Conservation (phyloP, 2,888 invertebrate species). For the Calameuta filiformis region DNA sequence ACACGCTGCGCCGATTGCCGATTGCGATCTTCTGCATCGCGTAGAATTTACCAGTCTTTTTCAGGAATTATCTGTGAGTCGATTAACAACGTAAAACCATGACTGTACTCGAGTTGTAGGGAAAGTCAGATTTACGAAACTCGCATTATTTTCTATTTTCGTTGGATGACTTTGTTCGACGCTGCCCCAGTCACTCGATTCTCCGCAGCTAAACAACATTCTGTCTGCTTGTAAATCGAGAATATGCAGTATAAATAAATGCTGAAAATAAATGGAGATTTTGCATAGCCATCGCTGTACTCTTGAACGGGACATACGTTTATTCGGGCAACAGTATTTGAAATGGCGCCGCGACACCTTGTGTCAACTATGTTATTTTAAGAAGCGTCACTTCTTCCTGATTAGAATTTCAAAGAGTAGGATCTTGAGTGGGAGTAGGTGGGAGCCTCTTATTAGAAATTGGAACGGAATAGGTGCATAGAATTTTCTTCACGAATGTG, state of each 20-base stretch:
- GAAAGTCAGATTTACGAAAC: neutral
- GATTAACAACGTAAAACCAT: neutral
- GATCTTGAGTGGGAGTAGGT: neutral
- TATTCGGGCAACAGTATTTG: neutral
- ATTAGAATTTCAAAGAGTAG: neutral
- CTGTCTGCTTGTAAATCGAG: neutral
- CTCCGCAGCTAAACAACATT: neutral
- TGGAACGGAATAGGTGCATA: neutral
- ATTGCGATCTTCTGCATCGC: neutral
- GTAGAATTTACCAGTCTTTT: neutral
- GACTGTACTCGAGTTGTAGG: neutral
- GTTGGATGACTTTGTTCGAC: neutral
- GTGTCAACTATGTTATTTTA: neutral
- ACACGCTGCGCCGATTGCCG: constrained; percentile 1
- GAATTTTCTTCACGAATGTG: neutral
- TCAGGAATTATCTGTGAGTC: neutral
- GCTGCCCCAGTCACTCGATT: neutral
- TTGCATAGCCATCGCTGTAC: neutral
- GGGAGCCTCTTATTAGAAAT: neutral
- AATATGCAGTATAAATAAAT: neutral
- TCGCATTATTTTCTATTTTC: neutral
- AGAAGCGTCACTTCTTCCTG: neutral
- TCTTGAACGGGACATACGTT: neutral
- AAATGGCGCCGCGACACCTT: neutral
- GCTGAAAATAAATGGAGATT: neutral